These are phyloP conservation scores for Tetranychus piercei DNA, from an alignment of 2,888 invertebrate species.

Conservation along the genomic window DNA sequence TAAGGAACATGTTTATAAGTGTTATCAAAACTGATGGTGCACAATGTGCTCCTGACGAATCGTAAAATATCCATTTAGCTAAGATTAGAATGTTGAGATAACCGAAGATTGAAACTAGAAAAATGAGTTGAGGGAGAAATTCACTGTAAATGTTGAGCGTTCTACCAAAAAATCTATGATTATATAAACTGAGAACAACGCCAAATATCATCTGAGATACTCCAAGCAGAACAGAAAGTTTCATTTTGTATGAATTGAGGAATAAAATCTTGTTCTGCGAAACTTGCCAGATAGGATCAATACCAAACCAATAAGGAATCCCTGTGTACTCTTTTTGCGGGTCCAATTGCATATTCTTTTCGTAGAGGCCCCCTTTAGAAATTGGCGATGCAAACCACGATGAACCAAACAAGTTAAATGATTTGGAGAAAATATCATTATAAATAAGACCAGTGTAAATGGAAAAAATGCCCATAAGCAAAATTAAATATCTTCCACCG, in stretches of 20 bases:
- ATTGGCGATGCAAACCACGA: constrained; percentile 46
- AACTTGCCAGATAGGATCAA: constrained; percentile 60
- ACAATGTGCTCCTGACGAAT: constrained; percentile 39
- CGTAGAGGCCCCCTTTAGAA: background rate
- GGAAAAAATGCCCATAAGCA: constrained; percentile 90
- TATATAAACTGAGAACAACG: constrained; percentile 48
- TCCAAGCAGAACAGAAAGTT: constrained; percentile 71
- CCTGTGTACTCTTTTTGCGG: constrained; percentile 26
- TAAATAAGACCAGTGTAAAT: constrained; percentile 95
- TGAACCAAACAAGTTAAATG: constrained; percentile 81
- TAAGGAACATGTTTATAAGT: constrained; percentile 95
- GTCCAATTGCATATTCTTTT: constrained; percentile 23
- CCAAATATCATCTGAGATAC: constrained; percentile 94
- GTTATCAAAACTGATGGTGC: constrained; percentile 93
- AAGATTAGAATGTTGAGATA: constrained; percentile 88
- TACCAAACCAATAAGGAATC: constrained; percentile 66
- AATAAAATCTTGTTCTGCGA: constrained; percentile 74
- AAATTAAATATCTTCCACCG: constrained; percentile 87
- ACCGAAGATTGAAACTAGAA: constrained; percentile 73
- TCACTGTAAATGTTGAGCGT: constrained; percentile 64
- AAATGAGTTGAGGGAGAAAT: constrained; percentile 87
- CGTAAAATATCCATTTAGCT: constrained; percentile 70
- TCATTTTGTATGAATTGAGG: constrained; percentile 86
- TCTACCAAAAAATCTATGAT: constrained; percentile 39
- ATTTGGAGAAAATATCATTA: constrained; percentile 92